These are phyloP conservation scores for Oopsacas minuta DNA, from an alignment of 37 sponge, comb jelly and placozoan species.

Conservation along the genomic window DNA sequence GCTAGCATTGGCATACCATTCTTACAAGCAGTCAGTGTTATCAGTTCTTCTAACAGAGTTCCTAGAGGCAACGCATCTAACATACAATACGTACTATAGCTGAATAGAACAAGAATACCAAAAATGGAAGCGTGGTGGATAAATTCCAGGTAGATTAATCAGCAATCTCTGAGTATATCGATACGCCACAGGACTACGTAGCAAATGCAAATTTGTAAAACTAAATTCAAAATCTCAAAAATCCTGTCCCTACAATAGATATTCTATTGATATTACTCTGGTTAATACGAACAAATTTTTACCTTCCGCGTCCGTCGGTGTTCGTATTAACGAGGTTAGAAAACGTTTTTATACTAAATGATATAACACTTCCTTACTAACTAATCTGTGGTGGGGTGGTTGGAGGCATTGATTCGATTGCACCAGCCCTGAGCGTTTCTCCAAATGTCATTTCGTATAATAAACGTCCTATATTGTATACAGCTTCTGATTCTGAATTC, in stretches of 20 bases:
- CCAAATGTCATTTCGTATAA: not conserved
- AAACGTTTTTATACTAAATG: too few species aligned
- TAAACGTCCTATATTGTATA: not conserved
- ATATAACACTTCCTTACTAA: not conserved
- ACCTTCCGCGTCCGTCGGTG: too few species aligned
- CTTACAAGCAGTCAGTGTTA: not conserved
- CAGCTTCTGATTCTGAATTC: not conserved
- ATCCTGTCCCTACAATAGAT: too few species aligned
- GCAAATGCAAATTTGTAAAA: too few species aligned
- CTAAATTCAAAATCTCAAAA: too few species aligned
- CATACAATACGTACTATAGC: too few species aligned
- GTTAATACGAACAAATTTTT: too few species aligned
- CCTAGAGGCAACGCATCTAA: not conserved
- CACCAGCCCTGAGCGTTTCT: not conserved
- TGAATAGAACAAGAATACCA: not conserved
- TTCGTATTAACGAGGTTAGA: too few species aligned
- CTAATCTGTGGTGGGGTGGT: constrained; percentile 19
- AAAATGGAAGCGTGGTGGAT: not conserved
- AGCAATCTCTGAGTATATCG: not conserved
- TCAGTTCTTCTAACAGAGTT: not conserved
- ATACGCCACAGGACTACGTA: not conserved
- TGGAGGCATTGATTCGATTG: not conserved
- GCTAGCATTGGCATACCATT: not conserved
- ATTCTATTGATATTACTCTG: too few species aligned
- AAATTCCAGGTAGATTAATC: not conserved